A percentile compares a stretch with the other conserved stretches of the same genome.
Conservation (phyloP, 1,140 invertebrate genomes). For the Hycleus cichorii region DNA sequence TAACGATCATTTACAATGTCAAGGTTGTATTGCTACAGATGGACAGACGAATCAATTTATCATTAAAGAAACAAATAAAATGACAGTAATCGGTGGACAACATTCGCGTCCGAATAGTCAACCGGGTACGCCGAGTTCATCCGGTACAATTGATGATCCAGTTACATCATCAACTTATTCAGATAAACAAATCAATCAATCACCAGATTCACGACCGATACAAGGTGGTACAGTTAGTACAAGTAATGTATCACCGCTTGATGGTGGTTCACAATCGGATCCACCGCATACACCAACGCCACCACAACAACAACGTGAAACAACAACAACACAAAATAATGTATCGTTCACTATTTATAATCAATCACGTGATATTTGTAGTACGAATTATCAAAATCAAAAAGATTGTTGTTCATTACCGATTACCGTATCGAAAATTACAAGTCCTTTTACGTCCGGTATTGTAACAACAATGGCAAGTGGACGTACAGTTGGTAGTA, state of each 20-base stretch:
- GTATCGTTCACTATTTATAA: too few relatives aligned
- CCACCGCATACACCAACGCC: slow-evolving; percentile 45
- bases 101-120: slow-evolving; percentile 33
- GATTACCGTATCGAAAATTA: slow-evolving; percentile 1
- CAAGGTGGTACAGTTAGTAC: slow-evolving; percentile 69
- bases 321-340: background rate
- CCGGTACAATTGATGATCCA: slow-evolving; percentile 52
- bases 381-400: slow-evolving; percentile 8
- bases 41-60: slow-evolving; percentile 19
- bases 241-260: slow-evolving; percentile 60
- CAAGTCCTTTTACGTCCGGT: slow-evolving; percentile 10
- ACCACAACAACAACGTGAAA: slow-evolving; percentile 17
- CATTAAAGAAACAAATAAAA: slow-evolving; percentile 22
- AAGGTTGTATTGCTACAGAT: slow-evolving; percentile 39
- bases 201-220: slow-evolving; percentile 56
- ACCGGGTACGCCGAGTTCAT: slow-evolving; percentile 47
- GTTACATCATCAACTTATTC: slow-evolving; percentile 64
- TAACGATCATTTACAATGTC: slow-evolving; percentile 38
- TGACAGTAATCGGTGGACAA: background rate
- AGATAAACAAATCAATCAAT: slow-evolving; percentile 46
- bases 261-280: slow-evolving; percentile 45
- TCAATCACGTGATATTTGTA: slow-evolving; percentile 21
- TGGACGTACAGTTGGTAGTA: slow-evolving; percentile 57
- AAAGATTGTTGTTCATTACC: slow-evolving; percentile 7
- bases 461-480: slow-evolving; percentile 67